These are phyloP conservation scores for Pseudeuparius sepicola DNA, from an alignment of 2,888 invertebrate species.

Conservation along the genomic window DNA sequence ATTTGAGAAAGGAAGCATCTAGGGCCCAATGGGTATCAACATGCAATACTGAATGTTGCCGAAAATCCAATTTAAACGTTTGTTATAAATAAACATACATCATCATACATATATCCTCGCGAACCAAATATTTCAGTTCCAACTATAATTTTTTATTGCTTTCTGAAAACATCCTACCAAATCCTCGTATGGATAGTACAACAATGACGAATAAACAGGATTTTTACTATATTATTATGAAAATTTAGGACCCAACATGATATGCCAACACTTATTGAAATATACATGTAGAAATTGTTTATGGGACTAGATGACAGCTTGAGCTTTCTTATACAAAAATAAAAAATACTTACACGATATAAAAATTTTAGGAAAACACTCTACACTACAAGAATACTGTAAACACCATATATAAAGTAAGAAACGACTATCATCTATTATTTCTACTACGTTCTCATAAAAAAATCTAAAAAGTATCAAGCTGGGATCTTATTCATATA, in stretches of 20 bases:
- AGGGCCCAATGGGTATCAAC: conserved; percentile 33
- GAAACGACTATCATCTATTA: conserved; percentile 37
- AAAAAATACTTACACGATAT: conserved; percentile 40
- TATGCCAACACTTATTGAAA: conserved; percentile 37
- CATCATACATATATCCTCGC: no score
- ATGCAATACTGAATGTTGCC: conserved; percentile 36
- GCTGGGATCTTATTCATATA: conserved; percentile 34
- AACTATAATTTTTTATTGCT: no score
- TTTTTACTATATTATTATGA: no score
- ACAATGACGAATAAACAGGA: no score
- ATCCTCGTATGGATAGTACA: no score
- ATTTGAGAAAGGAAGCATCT: conserved; percentile 35
- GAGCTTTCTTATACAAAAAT: conserved; percentile 41
- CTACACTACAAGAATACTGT: conserved; percentile 42
- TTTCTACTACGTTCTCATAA: conserved; percentile 35
- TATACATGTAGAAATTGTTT: conserved; percentile 26
- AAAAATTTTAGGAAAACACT: conserved; percentile 39
- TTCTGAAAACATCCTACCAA: no score
- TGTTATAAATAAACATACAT: no score
- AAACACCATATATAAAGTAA: conserved; percentile 39
- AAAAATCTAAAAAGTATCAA: conserved; percentile 36
- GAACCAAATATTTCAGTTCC: no score
- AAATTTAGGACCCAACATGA: no score
- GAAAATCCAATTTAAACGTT: no score
- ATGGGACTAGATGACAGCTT: conserved; percentile 41